Evolutionary conservation across 2,888 invertebrate genomes (phyloP).

Genomic region (Agonopterix alstromeriana): DNA sequence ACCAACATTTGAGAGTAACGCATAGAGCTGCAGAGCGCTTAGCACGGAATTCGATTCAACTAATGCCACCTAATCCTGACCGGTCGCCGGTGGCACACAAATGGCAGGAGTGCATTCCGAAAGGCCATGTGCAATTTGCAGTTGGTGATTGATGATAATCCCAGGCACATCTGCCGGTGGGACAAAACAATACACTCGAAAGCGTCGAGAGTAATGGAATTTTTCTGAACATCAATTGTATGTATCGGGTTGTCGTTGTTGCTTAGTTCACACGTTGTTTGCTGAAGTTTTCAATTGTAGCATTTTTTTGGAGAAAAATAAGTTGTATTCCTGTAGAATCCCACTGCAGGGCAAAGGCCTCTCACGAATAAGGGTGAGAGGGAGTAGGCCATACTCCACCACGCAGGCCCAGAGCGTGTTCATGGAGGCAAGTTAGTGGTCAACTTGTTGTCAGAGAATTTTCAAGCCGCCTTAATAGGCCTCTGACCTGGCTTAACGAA

Average conservation of each 20-base stretch:
- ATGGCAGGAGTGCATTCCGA: constrained; percentile 59
- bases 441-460: too few relatives aligned
- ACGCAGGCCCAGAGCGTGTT: too few relatives aligned
- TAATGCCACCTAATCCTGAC: constrained; percentile 69
- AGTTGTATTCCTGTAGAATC: too few relatives aligned
- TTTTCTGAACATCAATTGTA: constrained; percentile 19
- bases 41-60: constrained; percentile 71
- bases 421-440: too few relatives aligned
- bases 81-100: constrained; percentile 42
- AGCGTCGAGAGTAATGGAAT: constrained; percentile 23
- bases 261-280: neutral
- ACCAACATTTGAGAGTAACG: constrained; percentile 41
- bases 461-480: too few relatives aligned
- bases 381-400: too few relatives aligned
- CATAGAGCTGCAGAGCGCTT: constrained; percentile 65
- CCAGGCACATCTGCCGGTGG: constrained; percentile 40
- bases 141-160: constrained; percentile 72
- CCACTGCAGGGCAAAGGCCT: too few relatives aligned
- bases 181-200: constrained; percentile 43
- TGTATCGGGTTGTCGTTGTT: constrained; percentile 16
- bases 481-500: too few relatives aligned
- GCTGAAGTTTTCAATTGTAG: too few relatives aligned
- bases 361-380: too few relatives aligned
- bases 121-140: constrained; percentile 66
- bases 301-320: too few relatives aligned